Evolutionary conservation across 2,797 vertebrate genomes (phyloP), one percentile per base, ranked within the genome.

Genomic region (Melanogrammus aeglefinus): DNA sequence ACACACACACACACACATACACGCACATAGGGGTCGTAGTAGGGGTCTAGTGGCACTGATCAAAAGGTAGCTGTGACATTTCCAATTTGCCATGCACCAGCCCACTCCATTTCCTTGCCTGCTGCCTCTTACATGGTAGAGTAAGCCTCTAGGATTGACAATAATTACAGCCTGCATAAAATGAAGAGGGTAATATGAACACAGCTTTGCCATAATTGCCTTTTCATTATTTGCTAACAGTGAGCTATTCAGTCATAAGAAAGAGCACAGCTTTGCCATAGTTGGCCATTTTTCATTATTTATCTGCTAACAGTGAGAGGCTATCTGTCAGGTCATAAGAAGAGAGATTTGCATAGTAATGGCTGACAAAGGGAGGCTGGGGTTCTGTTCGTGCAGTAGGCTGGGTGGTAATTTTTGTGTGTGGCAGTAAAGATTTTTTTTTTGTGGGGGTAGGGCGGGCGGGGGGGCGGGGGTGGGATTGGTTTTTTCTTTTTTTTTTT

Each of bases 171-270:
- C 94, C 90, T 86, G 96, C 96, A 96, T 97, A 97, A 97, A 98
- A 97, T 94, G 96, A 96, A 96, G 95, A 96, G 95, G 94, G 96
- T 96, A 97, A 97, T 97, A 96, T 95, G 96, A 97, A 97, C 95
- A 97, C 96, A 97, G 96, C 96, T 93, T 94, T 91, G 91, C 96
- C 94, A 96, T 98, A 98, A 99, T 98, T 97, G 96, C 96, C 97
- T 99, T 98, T 97, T 97, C 95, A 97, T 99, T 98, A 98, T 98
- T 99, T 98, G 96, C 97, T 97, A 98, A 97, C 96, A 96, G 96
- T 97, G 96, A 96, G 96, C 96, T 97, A 96, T 97, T 97, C 97
- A 97, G 96, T 98, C 96, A 95, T 96, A 96, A 96, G 96, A 95
- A 96, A 96, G 95, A 95, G 94, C 97, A n/a, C n/a, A n/a, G n/a